Base-by-base conservation (phyloP, 2,113 vertebrate species). In the Anhinga anhinga region DNA sequence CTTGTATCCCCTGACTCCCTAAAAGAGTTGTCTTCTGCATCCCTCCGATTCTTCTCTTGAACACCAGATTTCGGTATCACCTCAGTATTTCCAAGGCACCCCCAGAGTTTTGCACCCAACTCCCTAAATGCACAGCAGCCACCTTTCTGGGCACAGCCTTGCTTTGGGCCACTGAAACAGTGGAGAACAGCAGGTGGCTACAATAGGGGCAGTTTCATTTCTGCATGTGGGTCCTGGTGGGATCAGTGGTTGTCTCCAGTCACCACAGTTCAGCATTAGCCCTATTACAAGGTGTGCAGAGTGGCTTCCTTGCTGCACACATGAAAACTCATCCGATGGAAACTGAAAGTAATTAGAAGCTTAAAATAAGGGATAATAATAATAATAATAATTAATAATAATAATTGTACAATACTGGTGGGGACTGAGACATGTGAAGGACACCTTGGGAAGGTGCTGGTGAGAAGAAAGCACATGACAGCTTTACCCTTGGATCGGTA, bases 401-500 rank as follows among this genome's bases (percentile, higher is more conserved):
- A 83, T 19, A 13, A 65, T 15, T 82, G 23, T n/a, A 25, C 55
- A 47, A 40, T 72, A 36, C 20, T 56, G 11, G 26, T 69, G 27
- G 11, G 36, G 26, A 32, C 49, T 53, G 45, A 81, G 29, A 44
- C 15, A 40, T 9, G 3, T n/a, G n/a, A 94, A 72, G 59, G 82
- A 62, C 32, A 67, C 9, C 4, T 49, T 58, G 30, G 58, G 59
- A 77, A 81, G 32, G n/a, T 63, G 38, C 14, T 79, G 42, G 32
- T 3, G 3, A 85, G 49, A 47, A 61, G 52, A 63, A 70, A 90
- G 20, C 3, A 13, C 0, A 0, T 26, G 29, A 23, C 34, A 67
- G 23, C 1, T 87, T 82, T 71, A 59, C n/a, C 7, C 13, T 42
- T 0, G 1, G 10, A 32, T 53, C 1, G 2, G 11, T 42, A 67